phyloP scores from a whole-genome alignment of 1,140 invertebrate species.

The Anagrus nilaparvatae region DNA sequence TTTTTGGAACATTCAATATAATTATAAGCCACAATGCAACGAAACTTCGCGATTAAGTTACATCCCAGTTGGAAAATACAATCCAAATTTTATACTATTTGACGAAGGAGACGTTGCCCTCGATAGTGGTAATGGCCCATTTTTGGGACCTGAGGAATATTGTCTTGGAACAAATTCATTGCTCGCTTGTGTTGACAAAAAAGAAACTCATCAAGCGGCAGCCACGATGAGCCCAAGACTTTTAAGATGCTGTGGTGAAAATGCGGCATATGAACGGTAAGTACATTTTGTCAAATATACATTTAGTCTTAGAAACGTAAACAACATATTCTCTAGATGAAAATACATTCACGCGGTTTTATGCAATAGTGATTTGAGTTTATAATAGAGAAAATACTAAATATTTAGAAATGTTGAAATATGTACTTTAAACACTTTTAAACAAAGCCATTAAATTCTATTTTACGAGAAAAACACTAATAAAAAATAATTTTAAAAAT shows the following conservation, averaged over 20 bases:
- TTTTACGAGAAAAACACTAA: too few relatives aligned
- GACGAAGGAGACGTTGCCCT: slow-evolving; percentile 47
- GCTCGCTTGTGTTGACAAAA: slow-evolving; percentile 44
- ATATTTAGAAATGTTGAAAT: too few relatives aligned
- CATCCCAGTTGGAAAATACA: slow-evolving; percentile 23
- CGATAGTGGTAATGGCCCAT: slow-evolving; percentile 25
- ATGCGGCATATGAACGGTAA: slow-evolving; percentile 42
- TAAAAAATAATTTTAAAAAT: too few relatives aligned
- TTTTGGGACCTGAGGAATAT: slow-evolving; percentile 41
- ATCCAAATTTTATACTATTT: slow-evolving; percentile 42
- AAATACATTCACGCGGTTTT: too few relatives aligned
- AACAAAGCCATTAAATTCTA: too few relatives aligned
- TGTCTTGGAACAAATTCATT: slow-evolving; percentile 50
- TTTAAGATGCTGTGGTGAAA: slow-evolving; percentile 47
- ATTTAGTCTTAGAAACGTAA: too few relatives aligned
- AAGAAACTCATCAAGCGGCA: slow-evolving; percentile 28
- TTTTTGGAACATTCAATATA: slow-evolving; percentile 39
- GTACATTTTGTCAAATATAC: too few relatives aligned
- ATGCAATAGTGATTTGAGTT: too few relatives aligned
- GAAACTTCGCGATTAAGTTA: slow-evolving; percentile 27
- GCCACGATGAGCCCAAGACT: slow-evolving; percentile 38
- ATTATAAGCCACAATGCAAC: slow-evolving; percentile 34
- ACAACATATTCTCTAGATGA: too few relatives aligned
- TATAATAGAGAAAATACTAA: too few relatives aligned
- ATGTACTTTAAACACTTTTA: too few relatives aligned